Evolutionary conservation across 2,888 invertebrate genomes (phyloP), one percentile per base, ranked within the genome.

Genomic region (Achlya flavicornis): DNA sequence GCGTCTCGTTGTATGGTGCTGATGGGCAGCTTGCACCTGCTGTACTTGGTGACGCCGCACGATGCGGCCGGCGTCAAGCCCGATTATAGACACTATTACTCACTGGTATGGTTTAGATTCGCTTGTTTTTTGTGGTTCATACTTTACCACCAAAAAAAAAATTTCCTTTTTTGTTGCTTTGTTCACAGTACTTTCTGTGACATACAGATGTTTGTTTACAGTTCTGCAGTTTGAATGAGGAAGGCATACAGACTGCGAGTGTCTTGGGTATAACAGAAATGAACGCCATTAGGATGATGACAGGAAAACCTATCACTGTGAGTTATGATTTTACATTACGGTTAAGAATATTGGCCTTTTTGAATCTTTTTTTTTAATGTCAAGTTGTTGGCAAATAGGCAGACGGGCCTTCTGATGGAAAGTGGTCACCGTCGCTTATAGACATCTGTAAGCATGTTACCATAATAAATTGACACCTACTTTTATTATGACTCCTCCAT

Each of bases 31-130:
- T 94, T 98, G 48, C 99, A 99, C 88, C 93, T 99, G 26, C 91
- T 99, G 62, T 98, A 97, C 91, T 92, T 99, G 43, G 96, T 98
- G 64, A 97, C 98, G 26, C 97, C 97, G 14, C 96, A 97, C 83
- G 96, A 97, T 78, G 85, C 95, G 66, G 94, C 94, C 61, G 94
- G 94, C 63, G 84, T 96, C 26, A 90, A 87, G 61, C 95, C 95
- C 0, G 89, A 93, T 74, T 89, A 87, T 63, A 75, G 87, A 2
- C 89, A 89, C 65, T 96, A 95, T 78, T 96, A 96, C 78, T 90
- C 94, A 38, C 87, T 96, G 87, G 96, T 96, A 86, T 90, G 92
- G 81, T 43, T 57, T 14, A 61, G 33, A 57, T 19, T 19, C 7
- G 3, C 4, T 57, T 43, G n/a, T 63, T 58, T 10, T 32, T 61